A percentile compares a stretch with the other conserved stretches of the same genome.
These are phyloP conservation scores for Nettapus auritus DNA, from an alignment of 2,113 vertebrate species.

Conservation along the genomic window DNA sequence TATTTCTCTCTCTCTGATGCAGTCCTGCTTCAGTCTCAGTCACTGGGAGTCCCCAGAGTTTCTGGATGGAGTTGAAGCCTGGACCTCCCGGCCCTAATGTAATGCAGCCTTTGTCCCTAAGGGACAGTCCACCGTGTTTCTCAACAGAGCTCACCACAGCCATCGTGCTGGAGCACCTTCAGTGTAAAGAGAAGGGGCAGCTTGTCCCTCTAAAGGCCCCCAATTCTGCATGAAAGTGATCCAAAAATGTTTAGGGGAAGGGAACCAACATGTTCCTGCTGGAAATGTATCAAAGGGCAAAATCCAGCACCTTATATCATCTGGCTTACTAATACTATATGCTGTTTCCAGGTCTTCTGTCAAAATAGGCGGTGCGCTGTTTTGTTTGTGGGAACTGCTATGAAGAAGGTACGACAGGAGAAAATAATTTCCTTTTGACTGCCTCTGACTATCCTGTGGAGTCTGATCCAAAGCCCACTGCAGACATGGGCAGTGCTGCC, in stretches of 20 bases:
- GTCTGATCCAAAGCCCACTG: neutral
- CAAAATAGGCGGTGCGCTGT: neutral
- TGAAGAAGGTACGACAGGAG: neutral
- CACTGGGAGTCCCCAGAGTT: neutral
- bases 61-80: neutral
- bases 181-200: neutral
- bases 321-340: slow-evolving; percentile 5
- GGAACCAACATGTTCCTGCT: slow-evolving; percentile 14
- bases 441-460: neutral
- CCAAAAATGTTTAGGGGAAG: neutral
- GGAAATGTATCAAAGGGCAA: slow-evolving; percentile 46
- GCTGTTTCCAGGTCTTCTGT: slow-evolving; percentile 42
- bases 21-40: neutral
- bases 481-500: neutral
- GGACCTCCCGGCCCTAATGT: neutral
- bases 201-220: neutral
- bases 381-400: slow-evolving; percentile 1
- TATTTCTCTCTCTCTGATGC: neutral
- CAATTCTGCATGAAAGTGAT: neutral
- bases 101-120: neutral
- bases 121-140: neutral
- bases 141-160: neutral
- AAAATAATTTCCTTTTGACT: slow-evolving; percentile 16
- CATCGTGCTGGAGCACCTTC: neutral
- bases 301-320: slow-evolving; percentile 11